Evolutionary conservation across 2,113 vertebrate species (phyloP).

Genomic region (Syngnathus floridae): DNA sequence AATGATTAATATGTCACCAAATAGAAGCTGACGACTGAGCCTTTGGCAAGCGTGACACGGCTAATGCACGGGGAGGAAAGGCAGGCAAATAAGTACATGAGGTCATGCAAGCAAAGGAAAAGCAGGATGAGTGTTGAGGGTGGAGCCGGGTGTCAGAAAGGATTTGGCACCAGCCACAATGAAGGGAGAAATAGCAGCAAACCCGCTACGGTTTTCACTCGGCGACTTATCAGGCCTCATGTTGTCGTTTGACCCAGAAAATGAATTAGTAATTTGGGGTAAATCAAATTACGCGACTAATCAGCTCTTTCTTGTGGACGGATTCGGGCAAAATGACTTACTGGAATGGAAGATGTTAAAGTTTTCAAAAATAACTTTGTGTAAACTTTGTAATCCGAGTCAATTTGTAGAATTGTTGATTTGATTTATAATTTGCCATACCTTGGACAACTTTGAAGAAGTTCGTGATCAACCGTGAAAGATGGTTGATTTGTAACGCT

Average conservation of each 20-base stretch:
- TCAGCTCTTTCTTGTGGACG: slow-evolving; percentile 8
- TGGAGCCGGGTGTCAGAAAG: neutral
- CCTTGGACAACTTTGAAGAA: no score
- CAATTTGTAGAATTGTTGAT: neutral
- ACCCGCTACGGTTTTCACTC: neutral
- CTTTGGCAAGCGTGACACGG: neutral
- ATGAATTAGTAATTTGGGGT: slow-evolving; percentile 19
- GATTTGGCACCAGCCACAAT: neutral
- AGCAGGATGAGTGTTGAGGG: neutral
- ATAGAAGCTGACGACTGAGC: neutral
- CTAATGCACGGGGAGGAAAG: neutral
- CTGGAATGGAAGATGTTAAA: neutral
- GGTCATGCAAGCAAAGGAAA: neutral
- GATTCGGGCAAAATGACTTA: neutral
- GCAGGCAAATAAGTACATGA: neutral
- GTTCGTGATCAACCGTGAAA: no score
- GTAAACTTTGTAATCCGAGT: neutral
- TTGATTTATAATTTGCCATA: no score
- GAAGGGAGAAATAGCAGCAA: neutral
- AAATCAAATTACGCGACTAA: neutral
- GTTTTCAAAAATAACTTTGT: neutral
- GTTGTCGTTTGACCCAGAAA: slow-evolving; percentile 20
- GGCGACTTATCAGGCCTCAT: neutral
- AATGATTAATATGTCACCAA: neutral
- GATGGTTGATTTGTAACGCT: no score